These are phyloP conservation scores for Pyralis farinalis DNA, from an alignment of 2,888 invertebrate genomes.

Conservation along the genomic window DNA sequence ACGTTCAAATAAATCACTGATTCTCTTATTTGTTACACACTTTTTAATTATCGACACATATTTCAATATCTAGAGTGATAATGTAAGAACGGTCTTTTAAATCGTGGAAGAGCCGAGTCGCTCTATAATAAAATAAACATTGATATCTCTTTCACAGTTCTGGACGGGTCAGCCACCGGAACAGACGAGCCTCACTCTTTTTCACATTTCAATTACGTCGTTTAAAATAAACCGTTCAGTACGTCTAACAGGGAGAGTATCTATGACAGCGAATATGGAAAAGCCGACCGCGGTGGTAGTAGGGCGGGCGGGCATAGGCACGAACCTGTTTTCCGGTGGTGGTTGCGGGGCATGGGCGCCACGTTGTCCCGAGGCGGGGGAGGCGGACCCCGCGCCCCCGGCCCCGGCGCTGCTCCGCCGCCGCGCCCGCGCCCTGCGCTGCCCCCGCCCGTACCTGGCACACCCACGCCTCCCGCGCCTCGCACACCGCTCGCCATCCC, in stretches of 20 bases:
- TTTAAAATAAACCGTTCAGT: slow-evolving; percentile 18
- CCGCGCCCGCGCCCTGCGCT: slow-evolving; percentile 31
- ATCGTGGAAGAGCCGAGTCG: background rate
- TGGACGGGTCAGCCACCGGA: slow-evolving; percentile 1
- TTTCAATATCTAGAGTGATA: background rate
- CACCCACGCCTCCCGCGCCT: slow-evolving; percentile 33
- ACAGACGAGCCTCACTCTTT: slow-evolving; percentile 4
- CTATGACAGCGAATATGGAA: slow-evolving; percentile 54
- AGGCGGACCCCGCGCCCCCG: slow-evolving; percentile 94
- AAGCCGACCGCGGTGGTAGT: slow-evolving; percentile 42
- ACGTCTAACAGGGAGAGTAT: slow-evolving; percentile 54
- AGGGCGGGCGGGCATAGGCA: slow-evolving; percentile 26
- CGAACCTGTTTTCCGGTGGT: slow-evolving; percentile 74
- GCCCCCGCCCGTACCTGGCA: slow-evolving; percentile 28
- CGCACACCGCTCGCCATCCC: slow-evolving; percentile 35
- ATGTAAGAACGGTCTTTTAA: background rate
- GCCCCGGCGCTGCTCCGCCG: slow-evolving; percentile 66
- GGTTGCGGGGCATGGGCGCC: slow-evolving; percentile 63
- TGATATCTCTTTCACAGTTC: slow-evolving; percentile 1
- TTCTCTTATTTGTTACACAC: background rate
- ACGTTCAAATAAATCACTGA: background rate
- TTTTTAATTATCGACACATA: background rate
- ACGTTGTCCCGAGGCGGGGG: slow-evolving; percentile 90
- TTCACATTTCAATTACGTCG: slow-evolving; percentile 4
- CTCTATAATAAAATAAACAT: background rate